Percentiles rank a stretch among this genome's conserved stretches.
Conservation (phyloP, 64 coral and sea anemone species). For the Hydrozoanthus tunicans region DNA sequence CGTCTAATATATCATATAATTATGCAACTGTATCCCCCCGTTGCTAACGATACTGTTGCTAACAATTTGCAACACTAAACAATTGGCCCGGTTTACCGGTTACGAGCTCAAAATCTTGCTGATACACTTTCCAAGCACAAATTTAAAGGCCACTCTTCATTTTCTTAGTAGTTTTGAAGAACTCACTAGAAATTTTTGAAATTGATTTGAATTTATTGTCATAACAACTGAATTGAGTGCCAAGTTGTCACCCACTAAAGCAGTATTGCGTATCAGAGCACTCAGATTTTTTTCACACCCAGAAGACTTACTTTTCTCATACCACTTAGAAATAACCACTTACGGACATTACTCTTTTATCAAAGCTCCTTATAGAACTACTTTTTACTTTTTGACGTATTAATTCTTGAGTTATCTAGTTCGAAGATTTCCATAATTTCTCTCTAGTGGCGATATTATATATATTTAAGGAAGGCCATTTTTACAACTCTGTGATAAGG, state of each 20-base stretch:
- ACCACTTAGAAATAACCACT: no score
- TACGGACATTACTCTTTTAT: no score
- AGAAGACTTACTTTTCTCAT: background rate
- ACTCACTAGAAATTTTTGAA: background rate
- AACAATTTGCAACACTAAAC: background rate
- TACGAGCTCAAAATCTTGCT: background rate
- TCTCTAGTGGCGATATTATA: background rate
- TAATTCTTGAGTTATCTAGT: no score
- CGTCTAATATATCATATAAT: conserved; percentile 2
- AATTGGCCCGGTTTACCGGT: background rate
- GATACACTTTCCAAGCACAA: background rate
- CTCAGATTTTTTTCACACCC: background rate
- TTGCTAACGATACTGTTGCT: background rate
- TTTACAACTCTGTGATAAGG: background rate
- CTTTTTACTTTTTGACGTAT: no score
- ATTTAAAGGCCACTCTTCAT: background rate
- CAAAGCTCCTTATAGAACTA: no score
- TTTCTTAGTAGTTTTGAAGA: background rate
- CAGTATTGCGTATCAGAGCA: background rate
- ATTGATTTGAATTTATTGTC: background rate
- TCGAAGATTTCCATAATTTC: no score
- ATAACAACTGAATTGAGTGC: background rate
- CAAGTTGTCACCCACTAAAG: background rate
- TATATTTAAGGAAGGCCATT: background rate
- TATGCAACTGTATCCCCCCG: background rate